phyloP scores from a whole-genome alignment of 2,888 invertebrate species.

The Lycaena phlaeas region DNA sequence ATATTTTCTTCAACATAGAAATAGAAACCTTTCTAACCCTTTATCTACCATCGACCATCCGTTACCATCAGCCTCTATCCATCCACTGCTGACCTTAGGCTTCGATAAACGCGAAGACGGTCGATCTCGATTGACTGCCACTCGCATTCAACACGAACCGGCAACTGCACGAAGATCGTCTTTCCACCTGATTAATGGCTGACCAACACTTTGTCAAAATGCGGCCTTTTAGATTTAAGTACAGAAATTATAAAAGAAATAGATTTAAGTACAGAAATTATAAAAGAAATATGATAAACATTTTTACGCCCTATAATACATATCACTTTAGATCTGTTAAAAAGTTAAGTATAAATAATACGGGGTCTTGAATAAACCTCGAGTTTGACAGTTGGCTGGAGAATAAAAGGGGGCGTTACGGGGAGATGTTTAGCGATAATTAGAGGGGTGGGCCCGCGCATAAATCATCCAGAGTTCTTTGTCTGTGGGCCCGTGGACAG shows the following conservation, averaged over 20 bases:
- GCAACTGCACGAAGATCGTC: too few species aligned
- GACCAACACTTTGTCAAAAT: too few species aligned
- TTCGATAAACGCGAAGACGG: too few species aligned
- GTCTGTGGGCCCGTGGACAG: constrained; percentile 14
- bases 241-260: neutral
- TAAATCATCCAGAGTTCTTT: constrained; percentile 19
- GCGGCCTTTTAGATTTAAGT: too few species aligned
- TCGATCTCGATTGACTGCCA: too few species aligned
- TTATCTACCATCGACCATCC: too few species aligned
- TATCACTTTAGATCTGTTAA: neutral
- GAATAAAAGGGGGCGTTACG: constrained; percentile 9
- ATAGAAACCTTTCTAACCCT: too few species aligned
- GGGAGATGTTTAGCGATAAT: constrained; percentile 21
- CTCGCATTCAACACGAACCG: too few species aligned
- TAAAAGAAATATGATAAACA: neutral
- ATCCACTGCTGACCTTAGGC: too few species aligned
- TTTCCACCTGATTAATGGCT: too few species aligned
- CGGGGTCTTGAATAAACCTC: constrained; percentile 9
- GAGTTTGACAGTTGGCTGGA: constrained; percentile 14
- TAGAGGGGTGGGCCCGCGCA: constrained; percentile 19
- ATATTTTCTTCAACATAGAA: too few species aligned
- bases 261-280: neutral
- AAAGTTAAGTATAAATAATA: constrained; percentile 7
- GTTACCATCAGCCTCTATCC: too few species aligned
- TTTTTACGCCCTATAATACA: neutral